Evolutionary conservation across 2,888 invertebrate genomes (phyloP), one percentile per base, ranked within the genome.

Genomic region (Oasisia sp.): DNA sequence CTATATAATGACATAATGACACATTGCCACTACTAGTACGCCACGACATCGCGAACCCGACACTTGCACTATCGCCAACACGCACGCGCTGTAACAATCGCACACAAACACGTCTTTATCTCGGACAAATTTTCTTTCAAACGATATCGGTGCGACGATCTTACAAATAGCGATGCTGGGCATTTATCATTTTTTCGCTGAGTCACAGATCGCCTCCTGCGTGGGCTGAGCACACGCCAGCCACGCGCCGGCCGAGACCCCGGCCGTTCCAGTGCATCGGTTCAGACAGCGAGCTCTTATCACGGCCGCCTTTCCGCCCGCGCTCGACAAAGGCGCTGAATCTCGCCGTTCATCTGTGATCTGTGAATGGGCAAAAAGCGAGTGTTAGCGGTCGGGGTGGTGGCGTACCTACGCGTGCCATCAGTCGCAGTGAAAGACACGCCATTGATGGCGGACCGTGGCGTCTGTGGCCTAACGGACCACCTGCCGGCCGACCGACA

Each of bases 51-150:
- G 50, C 50, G 50, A 50, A 50, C 50, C 9, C 50, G 14, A 14
- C 50, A 50, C 50, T 50, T 50, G 14, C 50, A 14, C 50, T 50
- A 50, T 50, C 50, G 14, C 50, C 12, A 50, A 14, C 50, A 50
- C 50, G 74, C 74, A 74, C 74, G 27, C n/a, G 1, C 74, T 7
- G 27, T 74, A 5, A 74, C 74, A 74, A 74, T 74, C 7, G 7
- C n/a, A 74, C n/a, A 74, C 74, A n/a, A 74, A 74, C 27, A n/a
- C 74, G 74, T 74, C n/a, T 74, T 74, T 74, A 74, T 74, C 74
- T 7, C 27, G 74, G 27, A 74, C 27, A 74, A 27, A 27, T 27
- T 74, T 19, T 74, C 74, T 74, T 74, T 74, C 74, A 74, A 74
- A 74, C 7, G 1, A n/a, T 74, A 74, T 74, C 74, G 27, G 56